Evolutionary conservation across 2,113 vertebrate species (phyloP).

Genomic region (Petaurus breviceps): DNA sequence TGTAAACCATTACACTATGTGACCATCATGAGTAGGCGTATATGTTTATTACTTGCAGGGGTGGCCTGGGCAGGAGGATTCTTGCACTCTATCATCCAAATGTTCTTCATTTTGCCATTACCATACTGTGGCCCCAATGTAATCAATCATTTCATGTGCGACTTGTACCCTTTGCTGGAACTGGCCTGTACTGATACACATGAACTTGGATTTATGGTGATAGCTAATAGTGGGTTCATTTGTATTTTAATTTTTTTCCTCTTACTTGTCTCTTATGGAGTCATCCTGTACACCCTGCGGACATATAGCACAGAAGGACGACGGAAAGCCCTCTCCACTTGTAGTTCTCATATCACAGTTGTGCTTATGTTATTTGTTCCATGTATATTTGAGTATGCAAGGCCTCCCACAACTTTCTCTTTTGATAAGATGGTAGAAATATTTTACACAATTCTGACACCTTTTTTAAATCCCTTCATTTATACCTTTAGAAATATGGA

Average conservation of each 20-base stretch:
- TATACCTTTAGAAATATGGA: constrained; percentile 45
- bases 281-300: background rate
- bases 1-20: constrained; percentile 43
- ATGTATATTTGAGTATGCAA: background rate
- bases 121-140: constrained; percentile 57
- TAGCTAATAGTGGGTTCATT: constrained; percentile 9
- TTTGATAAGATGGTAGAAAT: constrained; percentile 14
- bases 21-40: background rate
- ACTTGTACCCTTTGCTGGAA: constrained; percentile 30
- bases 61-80: constrained; percentile 10
- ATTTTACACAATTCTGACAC: constrained; percentile 39
- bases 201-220: background rate
- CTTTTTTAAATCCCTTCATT: constrained; percentile 42
- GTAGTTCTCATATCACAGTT: constrained; percentile 1
- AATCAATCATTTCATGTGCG: constrained; percentile 55
- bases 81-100: background rate
- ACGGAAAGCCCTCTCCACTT: constrained; percentile 21
- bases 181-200: constrained; percentile 2
- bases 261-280: background rate
- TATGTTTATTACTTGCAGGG: background rate
- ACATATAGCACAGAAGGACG: background rate
- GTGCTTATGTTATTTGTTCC: background rate
- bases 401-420: background rate
- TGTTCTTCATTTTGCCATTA: background rate
- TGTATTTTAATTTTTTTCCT: background rate